Percentiles rank a stretch among this genome's conserved stretches.
Conservation (phyloP, 92 coral and sea anemone species). For the Epizoanthus scotinus region DNA sequence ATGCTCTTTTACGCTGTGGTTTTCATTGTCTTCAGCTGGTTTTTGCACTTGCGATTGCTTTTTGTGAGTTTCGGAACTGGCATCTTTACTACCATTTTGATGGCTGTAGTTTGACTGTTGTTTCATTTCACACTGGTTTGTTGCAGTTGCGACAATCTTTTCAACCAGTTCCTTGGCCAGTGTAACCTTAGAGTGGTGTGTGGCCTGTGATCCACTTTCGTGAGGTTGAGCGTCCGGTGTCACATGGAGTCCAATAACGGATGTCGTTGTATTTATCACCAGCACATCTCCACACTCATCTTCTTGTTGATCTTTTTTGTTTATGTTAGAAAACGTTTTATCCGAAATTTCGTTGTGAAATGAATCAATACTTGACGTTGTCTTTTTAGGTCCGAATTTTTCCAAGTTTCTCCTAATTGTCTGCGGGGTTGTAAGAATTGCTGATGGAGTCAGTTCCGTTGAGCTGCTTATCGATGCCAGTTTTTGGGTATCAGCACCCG, state of each 20-base stretch:
- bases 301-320: neutral
- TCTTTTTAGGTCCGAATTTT: neutral
- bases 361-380: conserved; percentile 9
- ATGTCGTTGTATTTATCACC: neutral
- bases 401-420: conserved; percentile 21
- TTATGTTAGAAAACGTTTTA: neutral
- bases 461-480: neutral
- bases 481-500: conserved; percentile 38
- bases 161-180: neutral
- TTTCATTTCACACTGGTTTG: neutral
- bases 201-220: neutral
- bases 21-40: neutral
- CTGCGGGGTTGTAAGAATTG: conserved; percentile 29
- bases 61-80: neutral
- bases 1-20: neutral
- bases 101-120: neutral
- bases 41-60: neutral
- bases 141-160: conserved; percentile 6
- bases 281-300: neutral
- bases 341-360: neutral
- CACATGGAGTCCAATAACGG: neutral
- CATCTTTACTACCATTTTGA: neutral
- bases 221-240: neutral
- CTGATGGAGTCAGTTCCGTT: neutral
- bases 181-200: neutral